A percentile compares a stretch with the other conserved stretches of the same genome.
These are phyloP conservation scores for Atractosteus spatula DNA, from an alignment of 2,113 vertebrate species.

Conservation along the genomic window DNA sequence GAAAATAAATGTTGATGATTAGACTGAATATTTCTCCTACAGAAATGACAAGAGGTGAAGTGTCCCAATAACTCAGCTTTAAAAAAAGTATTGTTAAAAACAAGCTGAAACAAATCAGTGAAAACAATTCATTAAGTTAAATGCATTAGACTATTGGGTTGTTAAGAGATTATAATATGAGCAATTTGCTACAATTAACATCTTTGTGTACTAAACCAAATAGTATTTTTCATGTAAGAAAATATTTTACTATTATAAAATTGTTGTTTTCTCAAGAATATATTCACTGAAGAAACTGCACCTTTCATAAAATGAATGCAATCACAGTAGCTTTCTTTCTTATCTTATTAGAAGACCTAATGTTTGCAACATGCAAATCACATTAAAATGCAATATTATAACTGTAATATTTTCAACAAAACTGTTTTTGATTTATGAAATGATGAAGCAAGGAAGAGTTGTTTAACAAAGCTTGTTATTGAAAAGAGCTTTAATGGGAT, in stretches of 20 bases:
- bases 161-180: too few species aligned
- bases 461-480: conserved; percentile 1
- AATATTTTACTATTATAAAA: too few species aligned
- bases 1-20: conserved; percentile 59
- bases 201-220: neutral
- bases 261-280: neutral
- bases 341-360: neutral
- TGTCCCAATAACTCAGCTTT: conserved; percentile 31
- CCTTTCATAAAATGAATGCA: conserved; percentile 18
- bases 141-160: too few species aligned
- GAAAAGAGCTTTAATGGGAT: conserved; percentile 29
- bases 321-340: conserved; percentile 2
- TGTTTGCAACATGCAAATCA: neutral
- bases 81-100: too few species aligned
- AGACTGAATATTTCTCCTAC: conserved; percentile 52
- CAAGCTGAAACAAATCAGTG: too few species aligned
- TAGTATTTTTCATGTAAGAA: too few species aligned
- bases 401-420: neutral
- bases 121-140: too few species aligned
- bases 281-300: neutral
- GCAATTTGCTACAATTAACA: too few species aligned
- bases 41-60: conserved; percentile 56
- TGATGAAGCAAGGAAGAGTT: neutral
- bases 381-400: neutral
- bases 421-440: conserved; percentile 8